Evolutionary conservation across 2,113 vertebrate species (phyloP).

Genomic region (Xiphophorus couchianus): DNA sequence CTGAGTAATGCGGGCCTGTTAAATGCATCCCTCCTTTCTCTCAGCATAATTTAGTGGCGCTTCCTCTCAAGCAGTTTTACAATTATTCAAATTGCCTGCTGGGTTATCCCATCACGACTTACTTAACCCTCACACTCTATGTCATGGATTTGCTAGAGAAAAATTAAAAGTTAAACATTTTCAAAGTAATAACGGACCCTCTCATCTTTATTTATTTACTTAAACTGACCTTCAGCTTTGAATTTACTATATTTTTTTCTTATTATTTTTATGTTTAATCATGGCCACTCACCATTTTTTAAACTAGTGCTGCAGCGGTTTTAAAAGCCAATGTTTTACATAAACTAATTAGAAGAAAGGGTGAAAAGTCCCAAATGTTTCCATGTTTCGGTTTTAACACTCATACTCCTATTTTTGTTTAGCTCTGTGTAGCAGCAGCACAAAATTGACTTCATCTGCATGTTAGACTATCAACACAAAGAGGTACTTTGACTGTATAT

Average conservation of each 20-base stretch:
- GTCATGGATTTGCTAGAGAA: background rate
- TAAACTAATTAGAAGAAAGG: background rate
- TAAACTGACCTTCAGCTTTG: background rate
- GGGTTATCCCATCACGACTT: background rate
- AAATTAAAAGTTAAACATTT: background rate
- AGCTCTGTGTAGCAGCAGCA: background rate
- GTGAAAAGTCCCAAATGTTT: background rate
- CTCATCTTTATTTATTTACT: background rate
- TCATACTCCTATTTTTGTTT: background rate
- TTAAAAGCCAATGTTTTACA: background rate
- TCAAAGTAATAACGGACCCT: background rate
- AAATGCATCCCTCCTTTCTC: conserved; percentile 1
- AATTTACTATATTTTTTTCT: background rate
- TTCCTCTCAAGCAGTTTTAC: conserved; percentile 4
- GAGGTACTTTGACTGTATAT: no score
- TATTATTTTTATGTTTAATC: background rate
- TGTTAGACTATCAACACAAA: no score
- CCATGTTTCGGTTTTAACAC: background rate
- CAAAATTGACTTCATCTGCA: background rate
- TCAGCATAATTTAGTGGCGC: conserved; percentile 2
- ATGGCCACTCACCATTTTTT: background rate
- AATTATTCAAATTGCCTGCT: conserved; percentile 10
- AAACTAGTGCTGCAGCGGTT: background rate
- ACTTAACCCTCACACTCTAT: conserved; percentile 9
- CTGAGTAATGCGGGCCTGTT: background rate